Conservation (phyloP, 2,797 vertebrate species). For the Schizothorax lantsangensis region DNA sequence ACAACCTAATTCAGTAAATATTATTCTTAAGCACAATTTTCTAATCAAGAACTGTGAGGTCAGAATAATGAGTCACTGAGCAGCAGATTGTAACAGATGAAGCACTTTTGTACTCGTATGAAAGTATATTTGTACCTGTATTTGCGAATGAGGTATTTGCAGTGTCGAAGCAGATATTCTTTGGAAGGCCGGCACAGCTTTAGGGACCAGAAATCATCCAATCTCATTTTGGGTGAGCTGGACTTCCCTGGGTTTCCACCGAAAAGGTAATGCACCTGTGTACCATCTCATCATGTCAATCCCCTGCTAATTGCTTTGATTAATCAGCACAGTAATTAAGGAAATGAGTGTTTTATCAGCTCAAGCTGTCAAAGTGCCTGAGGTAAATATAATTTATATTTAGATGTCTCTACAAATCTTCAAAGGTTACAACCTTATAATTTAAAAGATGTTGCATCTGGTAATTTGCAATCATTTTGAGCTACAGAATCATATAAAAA, state of each 20-base stretch:
- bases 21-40: constrained; percentile 8
- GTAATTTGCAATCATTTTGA: neutral
- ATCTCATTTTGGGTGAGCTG: constrained; percentile 97
- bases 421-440: neutral
- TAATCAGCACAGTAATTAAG: constrained; percentile 13
- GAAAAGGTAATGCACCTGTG: constrained; percentile 97
- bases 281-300: constrained; percentile 18
- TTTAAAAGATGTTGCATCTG: neutral
- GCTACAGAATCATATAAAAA: neutral
- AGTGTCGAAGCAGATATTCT: constrained; percentile 96
- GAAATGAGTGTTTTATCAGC: neutral
- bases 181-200: constrained; percentile 98
- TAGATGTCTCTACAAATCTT: neutral
- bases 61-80: neutral
- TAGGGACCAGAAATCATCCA: constrained; percentile 99
- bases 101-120: neutral
- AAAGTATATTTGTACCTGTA: constrained; percentile 84
- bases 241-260: constrained; percentile 99
- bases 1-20: constrained; percentile 9
- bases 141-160: constrained; percentile 98
- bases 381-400: constrained; percentile 4
- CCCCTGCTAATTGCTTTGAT: neutral
- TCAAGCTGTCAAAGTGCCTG: constrained; percentile 9
- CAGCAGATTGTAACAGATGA: neutral
- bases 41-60: neutral